These are phyloP conservation scores for Spodoptera littoralis DNA, from an alignment of 2,888 invertebrate genomes.

Conservation along the genomic window DNA sequence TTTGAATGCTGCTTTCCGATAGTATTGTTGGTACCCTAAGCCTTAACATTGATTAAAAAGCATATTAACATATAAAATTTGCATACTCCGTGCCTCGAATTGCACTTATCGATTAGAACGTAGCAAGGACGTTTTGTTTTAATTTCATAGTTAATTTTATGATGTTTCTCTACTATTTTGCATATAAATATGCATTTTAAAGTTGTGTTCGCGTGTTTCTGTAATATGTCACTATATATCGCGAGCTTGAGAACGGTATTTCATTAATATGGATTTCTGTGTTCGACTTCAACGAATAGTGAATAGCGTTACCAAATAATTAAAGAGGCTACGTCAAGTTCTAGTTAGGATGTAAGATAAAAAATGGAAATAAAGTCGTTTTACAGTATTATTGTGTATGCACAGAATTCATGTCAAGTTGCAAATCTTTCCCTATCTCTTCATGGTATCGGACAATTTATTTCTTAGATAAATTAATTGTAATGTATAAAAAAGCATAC, in stretches of 20 bases:
- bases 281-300: conserved; percentile 26
- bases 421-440: too few species aligned
- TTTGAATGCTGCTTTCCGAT: conserved; percentile 82
- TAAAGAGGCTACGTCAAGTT: too few species aligned
- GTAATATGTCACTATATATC: conserved; percentile 52
- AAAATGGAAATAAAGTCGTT: too few species aligned
- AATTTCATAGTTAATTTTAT: conserved; percentile 63
- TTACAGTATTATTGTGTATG: too few species aligned
- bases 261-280: conserved; percentile 49
- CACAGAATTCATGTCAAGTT: too few species aligned
- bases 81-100: conserved; percentile 85
- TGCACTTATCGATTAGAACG: conserved; percentile 81
- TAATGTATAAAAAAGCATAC: neutral
- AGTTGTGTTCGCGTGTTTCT: conserved; percentile 58
- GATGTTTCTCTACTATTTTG: conserved; percentile 56
- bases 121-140: conserved; percentile 63
- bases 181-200: conserved; percentile 59
- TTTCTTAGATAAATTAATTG: too few species aligned
- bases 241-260: conserved; percentile 24
- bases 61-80: conserved; percentile 83
- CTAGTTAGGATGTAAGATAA: too few species aligned
- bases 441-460: too few species aligned
- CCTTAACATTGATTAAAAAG: conserved; percentile 84
- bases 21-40: conserved; percentile 80
- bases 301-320: conserved; percentile 5